Evolutionary conservation across 2,797 vertebrate genomes (phyloP), one percentile per base, ranked within the genome.

Genomic region (Acropternis orthonyx): DNA sequence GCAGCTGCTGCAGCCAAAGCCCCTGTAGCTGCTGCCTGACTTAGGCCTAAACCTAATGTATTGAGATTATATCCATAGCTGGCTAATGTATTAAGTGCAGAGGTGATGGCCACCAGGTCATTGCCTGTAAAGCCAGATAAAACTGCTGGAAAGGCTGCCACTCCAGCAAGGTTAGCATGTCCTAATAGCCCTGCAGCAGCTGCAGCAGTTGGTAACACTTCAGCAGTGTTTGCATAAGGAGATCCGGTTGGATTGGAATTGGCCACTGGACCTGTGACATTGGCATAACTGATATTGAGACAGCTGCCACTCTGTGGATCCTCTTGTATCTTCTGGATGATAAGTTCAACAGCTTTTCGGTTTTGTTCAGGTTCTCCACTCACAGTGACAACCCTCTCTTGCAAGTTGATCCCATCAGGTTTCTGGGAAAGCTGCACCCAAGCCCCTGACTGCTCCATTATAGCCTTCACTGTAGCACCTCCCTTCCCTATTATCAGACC

Each of bases 371-470:
- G 98, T 97, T 98, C 98, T 97, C 98, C 98, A 97, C 98, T 98
- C 98, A 98, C 98, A 97, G 98, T 98, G 97, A 98, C 98, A 97
- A 98, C 98, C 97, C 98, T 98, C 98, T 98, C 98, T 98, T 98
- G 98, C 98, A 98, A 98, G 98, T 98, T 98, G 97, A 98, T 98
- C 98, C 98, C 98, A 97, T 98, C 98, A 81, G 98, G 98, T 98
- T 98, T 98, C 98, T 98, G 98, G 96, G 98, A 98, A 98, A 98
- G 98, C 98, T 98, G 98, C 90, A 98, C 98, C 98, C 98, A 98
- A 97, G 98, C 98, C 97, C 98, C 98, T 98, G 98, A 98, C 98
- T 98, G 98, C 96, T 98, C 98, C 98, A 98, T 98, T 98, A 98
- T 98, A 98, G 98, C 98, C 97, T 98, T 98, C 97, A 98, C 98